A percentile compares a stretch with the other conserved stretches of the same genome.
Evolutionary conservation across 2,113 vertebrate genomes (phyloP).

Genomic region (Paedocypris sp.): DNA sequence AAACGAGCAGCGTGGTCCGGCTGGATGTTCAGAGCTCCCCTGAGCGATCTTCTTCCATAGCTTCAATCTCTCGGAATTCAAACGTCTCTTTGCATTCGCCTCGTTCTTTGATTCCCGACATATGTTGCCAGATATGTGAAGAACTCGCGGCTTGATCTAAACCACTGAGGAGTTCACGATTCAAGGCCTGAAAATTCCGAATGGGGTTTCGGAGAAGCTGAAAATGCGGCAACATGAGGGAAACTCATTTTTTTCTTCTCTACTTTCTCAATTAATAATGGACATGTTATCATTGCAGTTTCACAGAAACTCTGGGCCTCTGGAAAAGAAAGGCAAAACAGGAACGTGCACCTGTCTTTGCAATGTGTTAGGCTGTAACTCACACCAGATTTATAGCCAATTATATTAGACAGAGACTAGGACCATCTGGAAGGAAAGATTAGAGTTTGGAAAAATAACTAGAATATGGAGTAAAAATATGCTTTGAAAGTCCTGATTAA

Average conservation of each 20-base stretch:
- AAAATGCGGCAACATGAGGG: slow-evolving; percentile 3
- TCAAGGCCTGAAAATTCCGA: slow-evolving; percentile 7
- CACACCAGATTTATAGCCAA: slow-evolving; percentile 50
- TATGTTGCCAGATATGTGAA: slow-evolving; percentile 56
- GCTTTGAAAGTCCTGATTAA: slow-evolving; percentile 40
- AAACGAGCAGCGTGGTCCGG: slow-evolving; percentile 54
- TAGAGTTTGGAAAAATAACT: slow-evolving; percentile 57
- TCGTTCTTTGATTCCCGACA: slow-evolving; percentile 57
- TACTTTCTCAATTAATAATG: not conserved
- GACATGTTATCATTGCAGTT: slow-evolving; percentile 32
- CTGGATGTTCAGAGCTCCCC: slow-evolving; percentile 62
- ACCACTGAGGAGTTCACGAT: slow-evolving; percentile 2
- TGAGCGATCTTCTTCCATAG: slow-evolving; percentile 54
- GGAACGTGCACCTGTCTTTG: slow-evolving; percentile 41
- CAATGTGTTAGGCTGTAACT: slow-evolving; percentile 37
- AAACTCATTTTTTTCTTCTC: slow-evolving; percentile 3
- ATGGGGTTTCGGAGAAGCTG: not conserved
- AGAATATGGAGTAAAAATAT: slow-evolving; percentile 48
- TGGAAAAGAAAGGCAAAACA: slow-evolving; percentile 8
- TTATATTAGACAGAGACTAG: slow-evolving; percentile 48
- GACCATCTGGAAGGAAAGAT: slow-evolving; percentile 63
- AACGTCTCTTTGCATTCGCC: slow-evolving; percentile 44
- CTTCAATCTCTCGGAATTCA: too few species aligned
- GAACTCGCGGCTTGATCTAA: slow-evolving; percentile 26
- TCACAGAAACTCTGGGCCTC: slow-evolving; percentile 30